Base-by-base conservation (phyloP, 2,888 invertebrate genomes). In the Arenicola marina region DNA sequence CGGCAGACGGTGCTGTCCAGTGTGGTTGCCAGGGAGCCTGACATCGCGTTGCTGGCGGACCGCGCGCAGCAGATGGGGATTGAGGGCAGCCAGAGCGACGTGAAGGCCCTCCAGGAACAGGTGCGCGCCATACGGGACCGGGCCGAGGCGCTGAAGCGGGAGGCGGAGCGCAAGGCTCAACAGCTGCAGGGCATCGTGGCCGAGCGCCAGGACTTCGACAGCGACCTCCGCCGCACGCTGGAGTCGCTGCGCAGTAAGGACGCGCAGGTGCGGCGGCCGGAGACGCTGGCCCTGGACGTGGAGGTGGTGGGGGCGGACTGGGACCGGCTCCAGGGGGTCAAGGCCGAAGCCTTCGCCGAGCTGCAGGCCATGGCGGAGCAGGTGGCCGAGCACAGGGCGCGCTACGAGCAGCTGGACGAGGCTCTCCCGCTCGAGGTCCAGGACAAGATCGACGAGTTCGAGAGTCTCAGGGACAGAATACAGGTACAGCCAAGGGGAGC, bases 21-120 rank as follows among this genome's bases (percentile, higher is more conserved):
- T 1, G 44, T 65, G 18, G n/a, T 59, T 29, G 44, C 63, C 29
- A 38, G 51, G 43, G 95, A 95, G 82, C 94, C 93, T 11, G 86
- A 91, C 38, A 84, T 95, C 7, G 91, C 93, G 0, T 89, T 92
- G 3, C 93, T 95, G 0, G 90, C 90, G 18, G 95, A 95, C 77
- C 95, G 95, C 80, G 95, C 95, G 0, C 92, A 93, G 77, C 92
- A 93, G 81, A 95, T 96, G 34, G 93, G 93, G 0, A 90, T 91
- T 0, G 95, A 95, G 84, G 93, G 94, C 46, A 90, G 92, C 1
- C 89, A 92, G 0, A 90, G 91, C 24, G 95, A 95, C 74, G 88
- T 92, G 73, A 94, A 94, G 74, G 89, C 89, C 71, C 90, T 95
- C 4, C 93, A 92, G 1, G 92, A 93, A 78, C 90, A 94, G 73